These are phyloP conservation scores for Aplysia californica DNA, from an alignment of 1,140 invertebrate species.

Conservation along the genomic window DNA sequence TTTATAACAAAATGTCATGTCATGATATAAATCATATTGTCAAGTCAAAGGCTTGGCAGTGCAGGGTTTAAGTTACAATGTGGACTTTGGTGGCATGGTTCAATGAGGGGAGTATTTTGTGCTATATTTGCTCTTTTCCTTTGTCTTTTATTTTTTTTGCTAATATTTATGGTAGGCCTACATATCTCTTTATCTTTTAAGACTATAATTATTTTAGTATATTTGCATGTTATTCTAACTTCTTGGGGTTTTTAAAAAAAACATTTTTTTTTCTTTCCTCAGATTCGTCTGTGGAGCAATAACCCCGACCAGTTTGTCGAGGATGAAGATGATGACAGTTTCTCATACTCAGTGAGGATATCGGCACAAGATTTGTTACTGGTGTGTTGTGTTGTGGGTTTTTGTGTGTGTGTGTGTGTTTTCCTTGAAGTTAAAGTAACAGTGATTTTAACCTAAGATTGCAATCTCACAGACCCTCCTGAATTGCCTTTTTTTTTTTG, in stretches of 20 bases:
- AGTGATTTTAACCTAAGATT: too few relatives aligned
- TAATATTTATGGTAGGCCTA: too few relatives aligned
- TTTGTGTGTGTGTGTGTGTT: neutral
- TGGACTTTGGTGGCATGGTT: too few relatives aligned
- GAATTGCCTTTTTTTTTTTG: too few relatives aligned
- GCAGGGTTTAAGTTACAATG: too few relatives aligned
- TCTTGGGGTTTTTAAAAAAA: neutral
- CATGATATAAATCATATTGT: too few relatives aligned
- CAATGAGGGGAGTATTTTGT: too few relatives aligned
- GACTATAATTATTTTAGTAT: neutral
- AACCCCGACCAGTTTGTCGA: constrained; percentile 83
- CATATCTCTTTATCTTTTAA: neutral
- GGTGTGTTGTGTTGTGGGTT: constrained; percentile 68
- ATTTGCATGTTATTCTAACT: neutral
- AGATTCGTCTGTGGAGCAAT: constrained; percentile 76
- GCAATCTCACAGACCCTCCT: too few relatives aligned
- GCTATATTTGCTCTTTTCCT: neutral
- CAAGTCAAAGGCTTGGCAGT: too few relatives aligned
- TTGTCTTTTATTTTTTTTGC: too few relatives aligned
- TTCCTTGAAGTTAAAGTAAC: too few relatives aligned
- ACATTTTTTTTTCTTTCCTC: neutral
- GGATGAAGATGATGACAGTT: constrained; percentile 80
- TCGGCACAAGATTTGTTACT: constrained; percentile 79
- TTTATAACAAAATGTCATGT: too few relatives aligned
- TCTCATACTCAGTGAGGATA: constrained; percentile 79